Percentiles rank a stretch among this genome's conserved stretches.
These are phyloP conservation scores for Sebastes cheni DNA, from an alignment of 2,797 vertebrate genomes.

Conservation along the genomic window DNA sequence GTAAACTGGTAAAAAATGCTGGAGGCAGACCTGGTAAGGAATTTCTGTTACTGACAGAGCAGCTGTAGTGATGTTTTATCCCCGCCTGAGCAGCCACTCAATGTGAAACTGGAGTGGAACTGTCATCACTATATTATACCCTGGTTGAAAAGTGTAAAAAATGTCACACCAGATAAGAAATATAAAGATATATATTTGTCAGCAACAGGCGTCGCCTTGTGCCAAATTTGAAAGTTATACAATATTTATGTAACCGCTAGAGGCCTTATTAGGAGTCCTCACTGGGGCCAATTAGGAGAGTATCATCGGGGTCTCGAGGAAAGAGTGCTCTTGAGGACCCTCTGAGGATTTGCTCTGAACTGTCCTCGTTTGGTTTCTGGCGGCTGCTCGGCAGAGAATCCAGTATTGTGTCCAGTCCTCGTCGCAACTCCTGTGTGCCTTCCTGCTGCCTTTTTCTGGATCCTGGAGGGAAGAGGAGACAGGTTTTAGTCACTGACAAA, in stretches of 20 bases:
- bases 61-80: neutral
- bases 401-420: conserved; percentile 32
- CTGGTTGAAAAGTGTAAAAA: neutral
- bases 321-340: conserved; percentile 63
- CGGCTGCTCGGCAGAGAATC: conserved; percentile 19
- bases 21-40: neutral
- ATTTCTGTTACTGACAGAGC: neutral
- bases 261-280: conserved; percentile 56
- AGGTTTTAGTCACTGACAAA: conserved; percentile 7
- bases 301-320: conserved; percentile 69
- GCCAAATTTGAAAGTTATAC: conserved; percentile 35
- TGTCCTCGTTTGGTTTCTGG: conserved; percentile 52
- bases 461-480: conserved; percentile 52
- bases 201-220: conserved; percentile 27
- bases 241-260: conserved; percentile 47
- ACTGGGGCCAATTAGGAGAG: conserved; percentile 58
- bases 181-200: neutral
- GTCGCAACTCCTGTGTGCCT: conserved; percentile 4
- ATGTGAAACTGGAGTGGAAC: neutral
- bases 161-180: neutral
- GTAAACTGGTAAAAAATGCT: neutral
- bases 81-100: neutral
- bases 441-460: conserved; percentile 61
- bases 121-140: neutral
- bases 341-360: conserved; percentile 70